Evolutionary conservation across 2,888 invertebrate species (phyloP).

Genomic region (Trachelus iudaicus): DNA sequence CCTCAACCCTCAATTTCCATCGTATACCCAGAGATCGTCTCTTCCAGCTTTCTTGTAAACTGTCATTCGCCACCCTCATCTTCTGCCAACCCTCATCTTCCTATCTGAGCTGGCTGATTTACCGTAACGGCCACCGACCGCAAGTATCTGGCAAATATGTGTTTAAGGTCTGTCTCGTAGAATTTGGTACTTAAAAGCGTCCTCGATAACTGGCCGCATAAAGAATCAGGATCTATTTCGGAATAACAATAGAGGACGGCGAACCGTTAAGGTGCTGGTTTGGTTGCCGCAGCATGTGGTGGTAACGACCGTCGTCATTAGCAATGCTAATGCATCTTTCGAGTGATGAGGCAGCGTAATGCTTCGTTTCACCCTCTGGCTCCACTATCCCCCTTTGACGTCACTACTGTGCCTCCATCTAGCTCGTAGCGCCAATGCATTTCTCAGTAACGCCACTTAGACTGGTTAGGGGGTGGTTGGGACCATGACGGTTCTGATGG

Average conservation of each 20-base stretch:
- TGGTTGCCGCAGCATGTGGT: conserved; percentile 44
- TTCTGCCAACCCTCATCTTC: too few species aligned
- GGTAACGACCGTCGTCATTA: conserved; percentile 62
- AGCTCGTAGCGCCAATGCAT: conserved; percentile 25
- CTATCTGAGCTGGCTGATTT: too few species aligned
- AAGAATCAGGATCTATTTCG: conserved; percentile 1
- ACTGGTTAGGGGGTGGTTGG: conserved; percentile 3
- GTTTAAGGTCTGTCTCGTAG: too few species aligned
- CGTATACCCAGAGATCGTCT: too few species aligned
- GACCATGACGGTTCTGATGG: conserved; percentile 1
- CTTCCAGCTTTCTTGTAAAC: too few species aligned
- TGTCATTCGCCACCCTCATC: too few species aligned
- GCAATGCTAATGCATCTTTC: conserved; percentile 63
- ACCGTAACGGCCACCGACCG: too few species aligned
- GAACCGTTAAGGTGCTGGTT: conserved; percentile 3
- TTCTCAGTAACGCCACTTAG: conserved; percentile 41
- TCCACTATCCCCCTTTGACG: conserved; percentile 5
- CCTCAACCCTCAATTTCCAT: too few species aligned
- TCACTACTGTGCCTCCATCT: conserved; percentile 12
- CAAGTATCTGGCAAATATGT: too few species aligned
- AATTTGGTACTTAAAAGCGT: neutral
- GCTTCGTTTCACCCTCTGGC: conserved; percentile 28
- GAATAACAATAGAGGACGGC: neutral
- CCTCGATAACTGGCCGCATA: neutral
- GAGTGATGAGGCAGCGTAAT: conserved; percentile 59